phyloP scores from a whole-genome alignment of 2,113 vertebrate genomes.

The Sturnus vulgaris region DNA sequence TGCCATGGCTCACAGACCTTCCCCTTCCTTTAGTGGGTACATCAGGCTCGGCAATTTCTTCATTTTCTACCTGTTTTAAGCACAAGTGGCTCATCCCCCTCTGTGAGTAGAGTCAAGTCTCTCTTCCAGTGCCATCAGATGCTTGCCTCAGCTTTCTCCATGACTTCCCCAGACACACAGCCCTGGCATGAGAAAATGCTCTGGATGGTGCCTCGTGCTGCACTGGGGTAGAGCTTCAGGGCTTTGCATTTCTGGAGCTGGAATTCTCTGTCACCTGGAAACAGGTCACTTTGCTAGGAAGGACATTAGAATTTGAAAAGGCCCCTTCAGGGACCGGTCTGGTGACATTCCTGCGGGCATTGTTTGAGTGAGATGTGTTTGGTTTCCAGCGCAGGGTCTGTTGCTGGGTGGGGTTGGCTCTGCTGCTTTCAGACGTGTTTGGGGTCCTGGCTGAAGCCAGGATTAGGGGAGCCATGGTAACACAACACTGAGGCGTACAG shows the following conservation, averaged over 20 bases:
- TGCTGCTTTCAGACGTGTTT: background rate
- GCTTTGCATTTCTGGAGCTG: background rate
- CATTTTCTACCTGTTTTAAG: background rate
- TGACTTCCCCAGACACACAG: background rate
- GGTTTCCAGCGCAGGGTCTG: background rate
- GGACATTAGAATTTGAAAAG: background rate
- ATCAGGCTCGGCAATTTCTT: fast-evolving
- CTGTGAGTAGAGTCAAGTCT: background rate
- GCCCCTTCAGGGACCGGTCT: background rate
- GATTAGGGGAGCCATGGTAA: slow-evolving; percentile 48
- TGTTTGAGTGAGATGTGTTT: background rate
- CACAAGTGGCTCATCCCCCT: background rate
- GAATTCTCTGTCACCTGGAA: background rate
- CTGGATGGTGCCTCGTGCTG: background rate
- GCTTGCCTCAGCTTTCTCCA: background rate
- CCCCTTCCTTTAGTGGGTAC: background rate
- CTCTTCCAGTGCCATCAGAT: background rate
- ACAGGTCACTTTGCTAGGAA: background rate
- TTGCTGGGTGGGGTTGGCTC: slow-evolving; percentile 12
- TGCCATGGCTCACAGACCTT: background rate
- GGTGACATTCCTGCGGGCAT: slow-evolving; percentile 37
- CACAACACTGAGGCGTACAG: background rate
- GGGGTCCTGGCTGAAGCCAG: background rate
- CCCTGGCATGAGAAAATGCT: background rate
- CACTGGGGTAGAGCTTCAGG: background rate